Evolutionary conservation across 2,113 vertebrate species (phyloP), one percentile per base, ranked within the genome.

Genomic region (Neofelis nebulosa): DNA sequence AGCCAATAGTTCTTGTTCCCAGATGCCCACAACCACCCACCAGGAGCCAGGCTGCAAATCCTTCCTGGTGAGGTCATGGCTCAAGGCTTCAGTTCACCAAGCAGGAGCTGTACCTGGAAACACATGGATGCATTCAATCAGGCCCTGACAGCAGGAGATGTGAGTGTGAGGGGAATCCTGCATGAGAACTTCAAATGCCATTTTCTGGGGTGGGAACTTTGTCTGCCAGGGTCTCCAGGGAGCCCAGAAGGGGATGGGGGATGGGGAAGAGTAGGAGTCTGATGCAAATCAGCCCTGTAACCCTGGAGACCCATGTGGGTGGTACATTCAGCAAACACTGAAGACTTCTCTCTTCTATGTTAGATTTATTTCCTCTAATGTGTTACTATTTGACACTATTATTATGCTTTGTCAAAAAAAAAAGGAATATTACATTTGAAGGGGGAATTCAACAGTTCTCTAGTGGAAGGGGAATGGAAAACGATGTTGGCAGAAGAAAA

Each of bases 401-500:
- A 94, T 69, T 89, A 48, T 33, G 66, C 92, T 97, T 97, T 96
- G 95, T 91, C 21, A 95, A 80, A 57, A 38, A 96, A 78, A 87
- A 78, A 66, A 90, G 76, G 78, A 84, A 29, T 36, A 69, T 65
- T 91, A 76, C 91, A 95, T 80, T 66, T 95, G 80, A 79, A 88
- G 93, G 93, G 73, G 73, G 93, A 96, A 83, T 80, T 79, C 76
- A 97, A 52, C 50, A 41, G 94, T 73, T 96, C 96, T 97, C 87
- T 48, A 50, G 95, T 76, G 63, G 29, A 33, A 10, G 68, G 55
- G 94, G 90, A 96, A n/a, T 85, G 95, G 86, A 89, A 89, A 98
- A 71, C 81, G 94, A 97, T 78, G 76, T 45, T 94, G 91, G 92
- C 89, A 87, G 48, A 79, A 98, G 94, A 88, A 97, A 69, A 52